phyloP scores from a whole-genome alignment of 2,113 vertebrate species.

The Ahaetulla prasina region DNA sequence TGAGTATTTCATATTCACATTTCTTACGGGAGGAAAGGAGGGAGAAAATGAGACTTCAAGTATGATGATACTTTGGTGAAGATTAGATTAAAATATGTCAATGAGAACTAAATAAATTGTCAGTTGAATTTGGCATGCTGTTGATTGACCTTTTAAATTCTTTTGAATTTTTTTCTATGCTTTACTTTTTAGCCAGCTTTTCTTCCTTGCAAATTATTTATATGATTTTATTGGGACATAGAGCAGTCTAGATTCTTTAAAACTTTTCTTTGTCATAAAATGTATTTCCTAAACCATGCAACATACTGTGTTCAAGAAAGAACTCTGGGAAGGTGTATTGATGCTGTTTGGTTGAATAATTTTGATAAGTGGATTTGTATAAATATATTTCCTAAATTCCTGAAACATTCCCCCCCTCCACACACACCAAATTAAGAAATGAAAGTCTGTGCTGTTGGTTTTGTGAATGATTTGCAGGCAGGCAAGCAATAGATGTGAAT shows the following conservation, averaged over 20 bases:
- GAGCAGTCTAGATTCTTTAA: not conserved
- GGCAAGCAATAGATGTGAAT: constrained; percentile 21
- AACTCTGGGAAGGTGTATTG: not conserved
- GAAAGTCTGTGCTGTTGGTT: constrained; percentile 1
- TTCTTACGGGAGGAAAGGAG: no score
- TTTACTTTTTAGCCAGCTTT: constrained; percentile 18
- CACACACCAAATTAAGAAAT: constrained; percentile 14
- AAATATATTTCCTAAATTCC: constrained; percentile 8
- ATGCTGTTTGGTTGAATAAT: constrained; percentile 1
- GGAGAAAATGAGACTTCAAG: no score
- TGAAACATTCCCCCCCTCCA: constrained; percentile 1
- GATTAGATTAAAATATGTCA: not conserved
- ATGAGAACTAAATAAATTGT: not conserved
- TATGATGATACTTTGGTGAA: not conserved
- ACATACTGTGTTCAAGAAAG: constrained; percentile 10
- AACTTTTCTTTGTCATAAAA: not conserved
- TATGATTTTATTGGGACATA: constrained; percentile 11
- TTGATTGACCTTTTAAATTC: constrained; percentile 26
- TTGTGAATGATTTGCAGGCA: constrained; percentile 26
- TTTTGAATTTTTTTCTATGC: constrained; percentile 3
- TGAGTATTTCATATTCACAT: not conserved
- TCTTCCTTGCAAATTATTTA: constrained; percentile 20
- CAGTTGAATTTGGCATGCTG: not conserved
- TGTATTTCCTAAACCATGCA: constrained; percentile 15
- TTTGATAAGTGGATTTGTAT: not conserved